Evolutionary conservation across 2,113 vertebrate species (phyloP), one percentile per base, ranked within the genome.

Genomic region (Triplophysa dalaica): DNA sequence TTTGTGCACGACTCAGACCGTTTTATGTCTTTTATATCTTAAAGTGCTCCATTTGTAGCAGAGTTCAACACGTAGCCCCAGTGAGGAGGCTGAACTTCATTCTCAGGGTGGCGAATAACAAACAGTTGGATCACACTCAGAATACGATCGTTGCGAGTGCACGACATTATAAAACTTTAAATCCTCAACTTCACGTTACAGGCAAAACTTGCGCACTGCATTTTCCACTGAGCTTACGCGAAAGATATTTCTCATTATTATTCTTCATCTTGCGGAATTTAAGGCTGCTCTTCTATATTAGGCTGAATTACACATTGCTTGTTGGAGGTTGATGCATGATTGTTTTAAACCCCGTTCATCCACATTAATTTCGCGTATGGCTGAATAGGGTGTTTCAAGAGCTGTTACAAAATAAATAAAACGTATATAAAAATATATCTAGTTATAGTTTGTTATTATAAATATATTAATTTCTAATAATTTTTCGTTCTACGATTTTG

Each of bases 1-100:
- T 83, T 69, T 63, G 70, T 83, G 83, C 66, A 68, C 43, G 86
- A 78, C 83, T 83, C 81, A 78, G 58, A 84, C 45, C 60, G 41
- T 82, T 50, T 77, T 75, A 58, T 76, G 84, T 84, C 62, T 85
- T 81, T 83, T 74, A 79, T 64, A 80, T 70, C 21, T 66, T 54
- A 81, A 81, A 85, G 73, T 82, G 74, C 12, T 70, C 67, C 62
- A 80, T 74, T 81, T 87, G 81, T 86, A 88, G 84, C 70, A 66
- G 83, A 85, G 89, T 89, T 90, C 91, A 92, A 92, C 91, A 91
- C 87, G 90, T 88, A 86, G 77, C 72, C 69, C 86, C 83, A 85
- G 80, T 43, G 73, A 69, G 77, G 77, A 76, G 81, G 83, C 81
- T 80, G 80, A 45, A 75, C 77, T 81, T 82, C 60, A 86, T 78